Conservation (phyloP, 2,113 vertebrate genomes). For the Crotophaga sulcirostris region DNA sequence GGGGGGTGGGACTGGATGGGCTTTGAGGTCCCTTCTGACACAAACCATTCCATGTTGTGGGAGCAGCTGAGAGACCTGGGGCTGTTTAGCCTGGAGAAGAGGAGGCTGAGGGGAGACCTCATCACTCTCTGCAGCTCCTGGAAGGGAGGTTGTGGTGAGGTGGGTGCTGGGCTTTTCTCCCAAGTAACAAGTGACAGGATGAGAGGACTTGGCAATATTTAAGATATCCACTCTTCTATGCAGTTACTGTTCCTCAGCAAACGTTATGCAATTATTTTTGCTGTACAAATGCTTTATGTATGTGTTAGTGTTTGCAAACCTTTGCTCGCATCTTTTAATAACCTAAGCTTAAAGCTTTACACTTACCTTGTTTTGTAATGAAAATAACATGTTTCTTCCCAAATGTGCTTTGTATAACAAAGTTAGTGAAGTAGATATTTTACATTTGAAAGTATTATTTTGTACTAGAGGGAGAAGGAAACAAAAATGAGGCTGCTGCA, state of each 20-base stretch:
- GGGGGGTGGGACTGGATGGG: too few relatives aligned
- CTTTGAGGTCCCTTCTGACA: too few relatives aligned
- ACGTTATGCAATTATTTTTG: background rate
- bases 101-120: too few relatives aligned
- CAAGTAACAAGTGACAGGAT: too few relatives aligned
- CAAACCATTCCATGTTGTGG: too few relatives aligned
- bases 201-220: too few relatives aligned
- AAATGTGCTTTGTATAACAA: background rate
- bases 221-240: background rate
- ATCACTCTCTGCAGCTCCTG: too few relatives aligned
- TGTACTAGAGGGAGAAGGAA: background rate
- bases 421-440: conserved; percentile 10
- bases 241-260: background rate
- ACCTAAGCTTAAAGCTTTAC: background rate
- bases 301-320: background rate
- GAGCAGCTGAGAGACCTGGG: too few relatives aligned
- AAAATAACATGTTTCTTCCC: conserved; percentile 29
- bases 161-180: too few relatives aligned
- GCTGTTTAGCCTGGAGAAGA: too few relatives aligned
- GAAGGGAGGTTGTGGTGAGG: too few relatives aligned
- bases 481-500: too few relatives aligned
- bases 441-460: conserved; percentile 20
- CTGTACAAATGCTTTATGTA: background rate
- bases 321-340: background rate
- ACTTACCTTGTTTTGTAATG: conserved; percentile 41